phyloP scores from a whole-genome alignment of 2,888 invertebrate species.

The Hydraecia micacea region DNA sequence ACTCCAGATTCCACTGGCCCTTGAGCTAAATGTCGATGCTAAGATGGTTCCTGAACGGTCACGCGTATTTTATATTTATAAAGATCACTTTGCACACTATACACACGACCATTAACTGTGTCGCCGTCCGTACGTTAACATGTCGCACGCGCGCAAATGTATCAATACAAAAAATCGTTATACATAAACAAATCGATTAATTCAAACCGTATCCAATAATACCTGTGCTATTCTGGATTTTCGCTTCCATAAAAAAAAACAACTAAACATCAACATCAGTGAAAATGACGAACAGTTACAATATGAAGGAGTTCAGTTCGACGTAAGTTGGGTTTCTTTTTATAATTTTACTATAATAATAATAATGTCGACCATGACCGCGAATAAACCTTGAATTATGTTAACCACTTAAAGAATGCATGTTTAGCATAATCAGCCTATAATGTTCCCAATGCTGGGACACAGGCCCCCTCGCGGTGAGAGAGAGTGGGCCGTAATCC shows the following conservation, averaged over 20 bases:
- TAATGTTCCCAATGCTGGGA: background rate
- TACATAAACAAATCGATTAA: conserved; percentile 65
- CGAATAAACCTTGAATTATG: conserved; percentile 9
- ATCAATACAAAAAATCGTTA: conserved; percentile 68
- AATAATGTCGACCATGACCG: background rate
- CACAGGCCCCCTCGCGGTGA: background rate
- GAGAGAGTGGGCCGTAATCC: background rate
- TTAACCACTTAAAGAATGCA: background rate
- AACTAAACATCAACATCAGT: conserved; percentile 66
- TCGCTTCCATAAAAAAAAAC: conserved; percentile 9
- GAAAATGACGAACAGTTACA: conserved; percentile 85
- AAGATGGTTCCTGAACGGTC: conserved; percentile 68
- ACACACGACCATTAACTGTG: conserved; percentile 74
- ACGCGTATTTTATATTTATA: conserved; percentile 75
- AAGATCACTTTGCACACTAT: conserved; percentile 70
- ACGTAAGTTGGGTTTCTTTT: conserved; percentile 80
- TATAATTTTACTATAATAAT: background rate
- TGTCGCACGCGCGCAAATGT: conserved; percentile 75
- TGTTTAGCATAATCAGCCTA: background rate
- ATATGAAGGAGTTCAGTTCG: conserved; percentile 88
- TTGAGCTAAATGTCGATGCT: conserved; percentile 68
- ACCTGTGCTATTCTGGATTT: conserved; percentile 59
- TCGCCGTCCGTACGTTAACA: conserved; percentile 74
- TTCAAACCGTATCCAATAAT: conserved; percentile 41
- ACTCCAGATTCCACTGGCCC: conserved; percentile 60